Conservation (phyloP, 2,113 vertebrate species). For the Albula goreensis region DNA sequence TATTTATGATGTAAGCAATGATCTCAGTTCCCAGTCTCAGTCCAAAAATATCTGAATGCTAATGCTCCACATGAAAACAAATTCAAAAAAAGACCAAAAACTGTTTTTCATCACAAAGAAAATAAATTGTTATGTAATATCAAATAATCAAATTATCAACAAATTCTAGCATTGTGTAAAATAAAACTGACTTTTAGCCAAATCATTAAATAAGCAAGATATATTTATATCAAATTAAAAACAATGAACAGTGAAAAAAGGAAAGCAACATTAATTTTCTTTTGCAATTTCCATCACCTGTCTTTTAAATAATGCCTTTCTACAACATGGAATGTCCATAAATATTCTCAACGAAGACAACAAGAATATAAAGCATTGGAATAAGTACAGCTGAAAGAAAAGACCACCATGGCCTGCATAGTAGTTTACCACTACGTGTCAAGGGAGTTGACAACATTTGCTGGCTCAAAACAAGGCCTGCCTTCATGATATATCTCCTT, state of each 20-base stretch:
- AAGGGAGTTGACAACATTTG: constrained; percentile 18
- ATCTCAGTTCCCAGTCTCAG: background rate
- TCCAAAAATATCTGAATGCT: background rate
- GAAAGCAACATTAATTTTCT: background rate
- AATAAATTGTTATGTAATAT: background rate
- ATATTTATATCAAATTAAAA: background rate
- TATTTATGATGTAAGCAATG: background rate
- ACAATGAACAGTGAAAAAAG: background rate
- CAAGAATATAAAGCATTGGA: background rate
- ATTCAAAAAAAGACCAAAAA: background rate
- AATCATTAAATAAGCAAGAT: background rate
- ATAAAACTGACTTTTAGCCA: background rate
- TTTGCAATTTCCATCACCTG: background rate
- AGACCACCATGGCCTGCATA: background rate
- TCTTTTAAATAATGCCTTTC: constrained; percentile 6
- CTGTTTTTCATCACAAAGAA: background rate
- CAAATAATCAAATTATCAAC: background rate
- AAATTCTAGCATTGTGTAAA: background rate
- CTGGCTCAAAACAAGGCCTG: constrained; percentile 1
- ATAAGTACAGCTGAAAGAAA: background rate
- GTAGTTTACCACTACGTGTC: background rate
- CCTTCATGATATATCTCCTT: constrained; percentile 41
- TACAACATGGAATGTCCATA: background rate
- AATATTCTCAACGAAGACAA: background rate
- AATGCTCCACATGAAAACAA: background rate